Evolutionary conservation across 2,113 vertebrate genomes (phyloP).

Genomic region (Polypterus senegalus): DNA sequence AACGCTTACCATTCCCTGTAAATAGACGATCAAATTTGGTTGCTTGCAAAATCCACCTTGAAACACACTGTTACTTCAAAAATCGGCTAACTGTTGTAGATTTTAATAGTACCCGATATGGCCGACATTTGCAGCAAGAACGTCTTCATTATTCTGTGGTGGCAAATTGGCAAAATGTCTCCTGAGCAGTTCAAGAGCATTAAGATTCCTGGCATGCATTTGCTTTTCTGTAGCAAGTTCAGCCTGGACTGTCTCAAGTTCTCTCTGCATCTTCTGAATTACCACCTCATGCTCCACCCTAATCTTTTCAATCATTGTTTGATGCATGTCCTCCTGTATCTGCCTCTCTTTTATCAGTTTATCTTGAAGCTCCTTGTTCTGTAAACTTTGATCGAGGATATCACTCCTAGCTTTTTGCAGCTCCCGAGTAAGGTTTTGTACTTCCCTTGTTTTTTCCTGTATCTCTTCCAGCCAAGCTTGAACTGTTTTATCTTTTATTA

Average conservation of each 20-base stretch:
- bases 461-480: constrained; percentile 24
- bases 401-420: constrained; percentile 27
- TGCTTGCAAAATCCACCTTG: too few species aligned
- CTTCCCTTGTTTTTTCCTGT: constrained; percentile 23
- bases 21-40: too few species aligned
- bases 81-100: too few species aligned
- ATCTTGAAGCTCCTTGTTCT: constrained; percentile 26
- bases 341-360: constrained; percentile 19
- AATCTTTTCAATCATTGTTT: constrained; percentile 16
- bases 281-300: constrained; percentile 13
- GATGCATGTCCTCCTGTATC: constrained; percentile 15
- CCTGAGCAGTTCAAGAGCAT: constrained; percentile 22
- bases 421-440: constrained; percentile 21
- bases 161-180: constrained; percentile 13
- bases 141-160: neutral
- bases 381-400: constrained; percentile 20
- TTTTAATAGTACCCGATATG: neutral
- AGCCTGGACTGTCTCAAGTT: constrained; percentile 16
- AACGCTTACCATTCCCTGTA: too few species aligned
- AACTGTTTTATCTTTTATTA: constrained; percentile 17
- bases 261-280: constrained; percentile 19
- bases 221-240: constrained; percentile 27
- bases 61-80: too few species aligned
- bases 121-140: constrained; percentile 1
- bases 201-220: constrained; percentile 14